Base-by-base conservation (phyloP, 1,140 invertebrate genomes). In the Zaprionus vittiger region DNA sequence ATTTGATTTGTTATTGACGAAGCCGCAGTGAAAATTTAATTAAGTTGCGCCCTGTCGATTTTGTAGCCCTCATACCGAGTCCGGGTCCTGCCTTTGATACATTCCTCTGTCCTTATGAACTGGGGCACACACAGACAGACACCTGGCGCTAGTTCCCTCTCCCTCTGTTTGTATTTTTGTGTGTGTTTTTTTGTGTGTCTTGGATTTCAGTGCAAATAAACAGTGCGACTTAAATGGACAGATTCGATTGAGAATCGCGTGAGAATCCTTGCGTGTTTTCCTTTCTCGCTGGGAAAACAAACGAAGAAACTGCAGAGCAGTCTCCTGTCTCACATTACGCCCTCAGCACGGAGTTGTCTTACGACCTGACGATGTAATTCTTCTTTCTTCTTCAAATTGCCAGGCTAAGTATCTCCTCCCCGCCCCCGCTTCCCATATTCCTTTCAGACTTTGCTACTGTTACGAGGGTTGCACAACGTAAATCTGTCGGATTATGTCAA, bases 11-110 rank as follows among this genome's bases (percentile, higher is more conserved):
- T 75, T 47, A 77, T 84, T 85, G 76, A 80, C 82, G 85, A 91
- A 90, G 85, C 84, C 82, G 86, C 86, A 91, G 85, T 91, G 82
- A 82, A 90, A 90, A 90, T 90, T 90, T 90, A 90, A 90, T 90
- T 90, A 90, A 90, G 80, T 89, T 70, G 85, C 75, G 49, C 79
- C 70, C 75, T 56, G 64, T 65, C 38, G 74, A 72, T 65, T 65
- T 38, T 37, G 41, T 69, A 37, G 62, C 47, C 67, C 72, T 55
- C 56, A 17, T n/a, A 4, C 60, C 11, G 5, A 6, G 1, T 7
- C 5, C 37, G 14, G 6, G 20, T 14, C 6, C 56, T 24, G 22
- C 55, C 17, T 57, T 31, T 14, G 34, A 68, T 63, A 70, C 34
- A 76, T 70, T 76, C 68, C 68, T 49, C 47, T 54, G 61, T 62